Conservation (phyloP, 2,113 vertebrate genomes). For the Lethenteron camtschaticum region DNA sequence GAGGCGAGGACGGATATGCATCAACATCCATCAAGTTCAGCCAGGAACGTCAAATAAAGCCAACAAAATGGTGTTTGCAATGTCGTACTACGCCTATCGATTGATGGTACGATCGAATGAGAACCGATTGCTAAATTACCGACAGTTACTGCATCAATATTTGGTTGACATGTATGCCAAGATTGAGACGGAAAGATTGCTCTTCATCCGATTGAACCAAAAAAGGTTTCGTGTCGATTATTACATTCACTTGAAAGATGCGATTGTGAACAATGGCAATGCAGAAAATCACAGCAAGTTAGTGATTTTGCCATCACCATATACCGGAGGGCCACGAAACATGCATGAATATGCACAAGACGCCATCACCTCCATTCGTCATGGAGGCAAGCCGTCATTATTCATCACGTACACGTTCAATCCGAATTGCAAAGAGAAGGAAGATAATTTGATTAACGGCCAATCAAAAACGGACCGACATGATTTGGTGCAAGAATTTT, state of each 20-base stretch:
- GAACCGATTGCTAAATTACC: background rate
- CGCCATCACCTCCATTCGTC: background rate
- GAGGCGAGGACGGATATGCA: background rate
- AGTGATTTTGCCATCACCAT: background rate
- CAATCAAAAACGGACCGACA: background rate
- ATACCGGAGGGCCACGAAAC: background rate
- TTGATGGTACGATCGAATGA: background rate
- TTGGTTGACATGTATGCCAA: slow-evolving; percentile 1
- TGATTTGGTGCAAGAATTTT: background rate
- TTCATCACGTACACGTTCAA: background rate
- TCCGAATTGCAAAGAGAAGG: background rate
- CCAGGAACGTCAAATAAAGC: background rate
- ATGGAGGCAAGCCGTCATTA: background rate
- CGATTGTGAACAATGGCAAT: background rate
- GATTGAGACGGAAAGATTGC: background rate
- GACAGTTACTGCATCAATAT: background rate
- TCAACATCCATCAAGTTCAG: background rate
- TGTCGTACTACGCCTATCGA: background rate
- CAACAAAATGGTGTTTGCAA: background rate
- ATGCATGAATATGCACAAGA: background rate
- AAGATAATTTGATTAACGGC: background rate
- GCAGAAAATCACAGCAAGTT: background rate
- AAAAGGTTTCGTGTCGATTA: background rate
- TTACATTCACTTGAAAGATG: background rate
- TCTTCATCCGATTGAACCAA: background rate